Evolutionary conservation across 2,113 vertebrate species (phyloP), one percentile per base, ranked within the genome.

Genomic region (Phalacrocorax carbo): DNA sequence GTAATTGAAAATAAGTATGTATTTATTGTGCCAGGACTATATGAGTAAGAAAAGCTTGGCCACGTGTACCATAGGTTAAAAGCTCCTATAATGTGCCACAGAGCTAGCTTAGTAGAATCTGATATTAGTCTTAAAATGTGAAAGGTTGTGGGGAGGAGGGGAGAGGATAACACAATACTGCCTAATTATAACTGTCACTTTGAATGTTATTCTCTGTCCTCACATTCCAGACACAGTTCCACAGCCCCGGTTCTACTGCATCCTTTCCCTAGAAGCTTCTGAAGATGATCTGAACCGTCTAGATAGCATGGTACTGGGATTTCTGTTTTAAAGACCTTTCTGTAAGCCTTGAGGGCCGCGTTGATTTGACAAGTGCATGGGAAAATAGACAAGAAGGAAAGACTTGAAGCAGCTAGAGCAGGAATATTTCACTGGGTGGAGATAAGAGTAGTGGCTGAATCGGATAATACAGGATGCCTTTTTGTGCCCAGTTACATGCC

Each of bases 171-270:
- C 21, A 14, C 26, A 17, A 5, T 52, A 22, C 27, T 46, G 17
- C 7, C 4, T 52, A 1, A 29, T 26, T 36, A 27, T 72, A 73
- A n/a, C 60, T 42, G 27, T n/a, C 55, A 8, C 38, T 86, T 57
- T 18, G 20, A 88, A 30, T 3, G 2, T 34, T 70, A 1, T 44
- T 81, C 78, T 94, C 32, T 88, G 26, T 96, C 42, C 22, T 95
- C 58, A 1, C 18, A 2, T 97, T 93, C 69, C 97, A 99, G 99
- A 99, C 86, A 96, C 98, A 25, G 98, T 97, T 40, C 97, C 98
- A n/a, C 99, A 99, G 76, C 99, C 99, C 55, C 99, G 99, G 83
- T 99, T 99, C 98, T 99, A 99, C 98, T 99, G 99, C 57, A 98
- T 99, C 93, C 98, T 99, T 11, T 99, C 99, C 25, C 99, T 98